phyloP scores from a whole-genome alignment of 2,888 invertebrate genomes.

The Apodemia zela region DNA sequence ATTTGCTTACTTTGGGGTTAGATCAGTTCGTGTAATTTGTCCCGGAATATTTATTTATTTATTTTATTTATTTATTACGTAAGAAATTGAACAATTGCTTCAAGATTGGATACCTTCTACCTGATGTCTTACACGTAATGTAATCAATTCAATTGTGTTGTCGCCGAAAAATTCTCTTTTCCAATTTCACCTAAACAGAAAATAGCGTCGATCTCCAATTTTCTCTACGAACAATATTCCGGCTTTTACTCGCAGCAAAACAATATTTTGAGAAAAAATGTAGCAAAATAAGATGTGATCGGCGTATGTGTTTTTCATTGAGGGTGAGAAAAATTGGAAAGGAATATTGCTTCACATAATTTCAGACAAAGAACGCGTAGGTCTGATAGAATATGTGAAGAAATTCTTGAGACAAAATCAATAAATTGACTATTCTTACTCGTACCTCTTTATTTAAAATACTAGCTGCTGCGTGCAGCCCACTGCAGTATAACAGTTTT shows the following conservation, averaged over 20 bases:
- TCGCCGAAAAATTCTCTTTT: not conserved
- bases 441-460: no score
- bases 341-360: not conserved
- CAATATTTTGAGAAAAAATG: slow-evolving; percentile 5
- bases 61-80: not conserved
- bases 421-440: not conserved
- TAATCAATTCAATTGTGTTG: not conserved
- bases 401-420: no score
- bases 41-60: no score
- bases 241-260: not conserved
- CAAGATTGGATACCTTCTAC: not conserved
- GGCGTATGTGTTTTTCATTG: slow-evolving; percentile 4
- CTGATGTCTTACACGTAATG: slow-evolving; percentile 10
- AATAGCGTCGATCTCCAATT: slow-evolving; percentile 1
- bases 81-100: not conserved
- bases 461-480: no score
- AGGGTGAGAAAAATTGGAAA: not conserved
- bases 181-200: slow-evolving; percentile 7
- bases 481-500: no score
- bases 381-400: not conserved
- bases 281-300: slow-evolving; percentile 2
- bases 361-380: not conserved
- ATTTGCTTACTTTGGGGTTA: no score
- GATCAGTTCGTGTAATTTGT: no score
- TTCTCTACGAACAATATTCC: slow-evolving; percentile 9